Base-by-base conservation (phyloP, 2,888 invertebrate genomes). In the Lepetodrilus schrolli region DNA sequence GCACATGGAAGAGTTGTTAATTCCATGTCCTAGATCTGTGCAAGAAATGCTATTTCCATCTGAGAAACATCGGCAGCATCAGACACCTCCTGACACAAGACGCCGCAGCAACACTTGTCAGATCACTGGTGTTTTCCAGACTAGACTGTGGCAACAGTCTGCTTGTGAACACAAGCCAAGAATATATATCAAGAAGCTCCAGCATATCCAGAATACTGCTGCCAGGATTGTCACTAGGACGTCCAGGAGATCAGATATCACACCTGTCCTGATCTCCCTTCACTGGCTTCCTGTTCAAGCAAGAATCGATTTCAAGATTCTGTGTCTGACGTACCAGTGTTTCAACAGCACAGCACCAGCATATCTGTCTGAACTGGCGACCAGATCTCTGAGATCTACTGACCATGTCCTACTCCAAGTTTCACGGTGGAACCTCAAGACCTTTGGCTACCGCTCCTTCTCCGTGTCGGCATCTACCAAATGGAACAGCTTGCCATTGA, bases 401-500 rank as follows among this genome's bases (percentile, higher is more conserved):
- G 23, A 36, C n/a, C 36, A 66, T 38, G n/a, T 38, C 37, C 21
- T 21, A 17, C 23, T 66, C 21, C n/a, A 8, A 38, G 37, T 37
- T n/a, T 38, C 66, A n/a, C 26, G 34, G 5, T 4, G 17, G 26
- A 13, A 37, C 17, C 13, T 38, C 23, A 21, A 23, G 17, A 20
- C 13, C 7, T 66, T 36, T 66, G 43, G 38, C 13, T 23, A 66
- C 23, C 4, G 38, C 13, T 17, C 66, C 2, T 66, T 66, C 38
- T 37, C 66, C 3, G n/a, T 17, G 5, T 17, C 66, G 23, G 66
- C 66, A 66, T 21, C 66, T 4, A 66, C 37, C 8, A 21, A 37
- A 66, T 66, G 66, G 66, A 66, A 66, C 23, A 36, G 10, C n/a
- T 38, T 66, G 21, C 66, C 66, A 37, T 10, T 17, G 2, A 38